Conservation (phyloP, 2,797 vertebrate genomes). For the Yasuhikotakia modesta region DNA sequence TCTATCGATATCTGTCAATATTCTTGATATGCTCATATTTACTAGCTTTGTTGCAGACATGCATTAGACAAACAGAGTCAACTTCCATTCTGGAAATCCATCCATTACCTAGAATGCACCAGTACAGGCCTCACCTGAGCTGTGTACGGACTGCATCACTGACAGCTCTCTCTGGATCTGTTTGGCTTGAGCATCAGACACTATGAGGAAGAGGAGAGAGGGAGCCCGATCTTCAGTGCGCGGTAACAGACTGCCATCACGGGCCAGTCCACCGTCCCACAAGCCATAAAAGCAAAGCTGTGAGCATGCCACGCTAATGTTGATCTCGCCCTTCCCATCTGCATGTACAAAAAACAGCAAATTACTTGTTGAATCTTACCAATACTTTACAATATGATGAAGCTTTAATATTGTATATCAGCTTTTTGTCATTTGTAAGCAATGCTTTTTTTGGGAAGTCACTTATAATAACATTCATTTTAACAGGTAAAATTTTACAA, state of each 20-base stretch:
- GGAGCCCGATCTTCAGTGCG: slow-evolving; percentile 65
- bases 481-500: too few species aligned
- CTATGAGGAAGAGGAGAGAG: slow-evolving; percentile 84
- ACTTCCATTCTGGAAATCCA: neutral
- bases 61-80: too few species aligned
- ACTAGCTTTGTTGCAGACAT: too few species aligned
- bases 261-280: slow-evolving; percentile 77
- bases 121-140: slow-evolving; percentile 69
- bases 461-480: neutral
- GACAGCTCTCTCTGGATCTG: slow-evolving; percentile 76
- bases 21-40: too few species aligned
- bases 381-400: neutral
- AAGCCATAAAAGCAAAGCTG: slow-evolving; percentile 83
- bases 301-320: slow-evolving; percentile 79
- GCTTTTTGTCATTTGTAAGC: neutral
- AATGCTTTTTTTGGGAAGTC: neutral
- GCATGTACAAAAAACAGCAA: neutral
- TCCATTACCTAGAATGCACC: neutral
- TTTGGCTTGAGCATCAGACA: slow-evolving; percentile 81
- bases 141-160: slow-evolving; percentile 47
- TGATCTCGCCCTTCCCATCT: slow-evolving; percentile 64
- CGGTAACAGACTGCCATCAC: slow-evolving; percentile 58
- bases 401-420: neutral
- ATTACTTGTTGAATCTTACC: neutral
- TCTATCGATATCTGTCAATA: too few species aligned